Conservation (phyloP, 1,140 invertebrate species). For the Megathymus violae region DNA sequence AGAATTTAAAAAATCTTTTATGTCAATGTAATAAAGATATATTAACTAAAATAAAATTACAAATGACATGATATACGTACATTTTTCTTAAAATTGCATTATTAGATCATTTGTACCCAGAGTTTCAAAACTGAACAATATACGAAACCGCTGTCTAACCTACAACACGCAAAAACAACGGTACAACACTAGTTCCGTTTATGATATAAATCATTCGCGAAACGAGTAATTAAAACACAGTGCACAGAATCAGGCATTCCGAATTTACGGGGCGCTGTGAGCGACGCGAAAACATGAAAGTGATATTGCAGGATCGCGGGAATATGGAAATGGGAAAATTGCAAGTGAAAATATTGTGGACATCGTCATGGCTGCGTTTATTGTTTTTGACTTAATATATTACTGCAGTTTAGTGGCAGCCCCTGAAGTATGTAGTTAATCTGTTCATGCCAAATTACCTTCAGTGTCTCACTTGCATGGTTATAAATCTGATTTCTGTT, state of each 20-base stretch:
- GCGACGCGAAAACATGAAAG: slow-evolving; percentile 62
- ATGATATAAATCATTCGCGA: slow-evolving; percentile 80
- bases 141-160: slow-evolving; percentile 12
- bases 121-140: no score
- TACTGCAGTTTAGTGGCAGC: slow-evolving; percentile 3
- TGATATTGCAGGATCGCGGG: slow-evolving; percentile 55
- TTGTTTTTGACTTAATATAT: slow-evolving; percentile 34
- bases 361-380: slow-evolving; percentile 24
- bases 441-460: not conserved
- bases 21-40: not conserved
- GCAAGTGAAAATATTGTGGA: slow-evolving; percentile 37
- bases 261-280: slow-evolving; percentile 70
- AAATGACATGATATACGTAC: no score
- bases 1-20: no score
- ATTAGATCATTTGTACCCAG: no score
- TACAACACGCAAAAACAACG: slow-evolving; percentile 7
- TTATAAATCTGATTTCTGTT: no score
- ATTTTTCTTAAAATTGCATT: not conserved
- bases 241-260: slow-evolving; percentile 78
- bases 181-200: slow-evolving; percentile 63
- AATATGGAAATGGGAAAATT: slow-evolving; percentile 55
- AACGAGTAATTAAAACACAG: slow-evolving; percentile 84
- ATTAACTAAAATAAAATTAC: no score
- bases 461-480: not conserved
- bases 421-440: not conserved